Percentiles rank a stretch among this genome's conserved stretches.
Conservation (phyloP, 2,888 invertebrate genomes). For the Atethmia centrago region DNA sequence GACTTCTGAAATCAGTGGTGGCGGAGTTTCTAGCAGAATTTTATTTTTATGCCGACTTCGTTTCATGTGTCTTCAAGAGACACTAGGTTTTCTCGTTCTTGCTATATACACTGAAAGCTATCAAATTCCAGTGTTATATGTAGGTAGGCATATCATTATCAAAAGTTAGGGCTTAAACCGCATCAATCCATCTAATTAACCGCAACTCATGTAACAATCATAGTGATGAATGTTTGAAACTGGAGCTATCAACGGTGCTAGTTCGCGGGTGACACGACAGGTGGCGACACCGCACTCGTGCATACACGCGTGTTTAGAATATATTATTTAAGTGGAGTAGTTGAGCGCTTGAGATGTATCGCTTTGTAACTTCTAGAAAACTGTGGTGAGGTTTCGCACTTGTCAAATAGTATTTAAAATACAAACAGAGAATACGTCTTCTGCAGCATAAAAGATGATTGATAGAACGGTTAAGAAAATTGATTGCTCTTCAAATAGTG, state of each 20-base stretch:
- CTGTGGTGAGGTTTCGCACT: background rate
- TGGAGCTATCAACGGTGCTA: constrained; percentile 47
- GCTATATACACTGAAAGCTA: background rate
- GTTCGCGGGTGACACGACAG: constrained; percentile 49
- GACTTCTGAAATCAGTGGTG: background rate
- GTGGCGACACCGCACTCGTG: constrained; percentile 51
- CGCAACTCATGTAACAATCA: constrained; percentile 59
- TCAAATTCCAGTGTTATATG: constrained; percentile 13
- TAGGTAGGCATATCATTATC: constrained; percentile 2
- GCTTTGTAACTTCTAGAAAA: constrained; percentile 40
- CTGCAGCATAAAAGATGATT: background rate
- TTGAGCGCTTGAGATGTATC: constrained; percentile 11
- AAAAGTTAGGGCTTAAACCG: constrained; percentile 43
- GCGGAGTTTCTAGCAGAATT: background rate
- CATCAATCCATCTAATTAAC: constrained; percentile 51
- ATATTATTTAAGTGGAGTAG: constrained; percentile 36
- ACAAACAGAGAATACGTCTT: background rate
- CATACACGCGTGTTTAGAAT: constrained; percentile 51
- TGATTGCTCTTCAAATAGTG: background rate
- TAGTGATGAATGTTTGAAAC: constrained; percentile 60
- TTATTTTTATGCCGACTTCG: background rate
- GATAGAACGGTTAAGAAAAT: background rate
- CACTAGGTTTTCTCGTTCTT: background rate
- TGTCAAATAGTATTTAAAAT: background rate
- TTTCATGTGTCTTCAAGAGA: background rate